phyloP scores from a whole-genome alignment of 2,797 vertebrate species.

The Sebastes hopkinsi region DNA sequence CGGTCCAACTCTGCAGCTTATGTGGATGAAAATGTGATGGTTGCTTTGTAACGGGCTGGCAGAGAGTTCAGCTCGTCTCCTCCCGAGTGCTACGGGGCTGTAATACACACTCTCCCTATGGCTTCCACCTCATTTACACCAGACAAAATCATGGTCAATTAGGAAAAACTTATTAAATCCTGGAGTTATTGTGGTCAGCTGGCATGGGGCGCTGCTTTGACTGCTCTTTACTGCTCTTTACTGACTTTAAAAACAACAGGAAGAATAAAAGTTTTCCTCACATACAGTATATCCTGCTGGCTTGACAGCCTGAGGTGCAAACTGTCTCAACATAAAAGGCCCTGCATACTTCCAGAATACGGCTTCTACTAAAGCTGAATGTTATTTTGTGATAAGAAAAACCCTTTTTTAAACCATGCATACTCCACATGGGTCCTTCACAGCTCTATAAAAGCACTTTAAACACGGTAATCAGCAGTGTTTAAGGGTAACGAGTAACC shows the following conservation, averaged over 20 bases:
- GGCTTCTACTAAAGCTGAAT: background rate
- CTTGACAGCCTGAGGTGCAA: background rate
- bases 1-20: conserved; percentile 18
- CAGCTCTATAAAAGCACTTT: background rate
- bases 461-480: background rate
- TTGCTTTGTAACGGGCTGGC: conserved; percentile 30
- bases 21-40: conserved; percentile 57
- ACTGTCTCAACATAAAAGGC: background rate
- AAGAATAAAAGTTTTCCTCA: background rate
- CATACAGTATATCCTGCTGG: background rate
- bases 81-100: background rate
- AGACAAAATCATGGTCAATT: conserved; percentile 57
- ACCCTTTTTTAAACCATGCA: background rate
- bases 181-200: conserved; percentile 20
- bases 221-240: conserved; percentile 4
- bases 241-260: conserved; percentile 20
- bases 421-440: background rate
- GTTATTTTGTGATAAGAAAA: background rate
- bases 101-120: conserved; percentile 27
- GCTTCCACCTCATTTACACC: conserved; percentile 35
- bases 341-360: background rate
- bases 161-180: conserved; percentile 58
- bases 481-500: background rate
- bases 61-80: background rate
- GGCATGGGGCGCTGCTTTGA: conserved; percentile 4